These are phyloP conservation scores for Silvanus unidentatus DNA, from an alignment of 2,888 invertebrate species.

Conservation along the genomic window DNA sequence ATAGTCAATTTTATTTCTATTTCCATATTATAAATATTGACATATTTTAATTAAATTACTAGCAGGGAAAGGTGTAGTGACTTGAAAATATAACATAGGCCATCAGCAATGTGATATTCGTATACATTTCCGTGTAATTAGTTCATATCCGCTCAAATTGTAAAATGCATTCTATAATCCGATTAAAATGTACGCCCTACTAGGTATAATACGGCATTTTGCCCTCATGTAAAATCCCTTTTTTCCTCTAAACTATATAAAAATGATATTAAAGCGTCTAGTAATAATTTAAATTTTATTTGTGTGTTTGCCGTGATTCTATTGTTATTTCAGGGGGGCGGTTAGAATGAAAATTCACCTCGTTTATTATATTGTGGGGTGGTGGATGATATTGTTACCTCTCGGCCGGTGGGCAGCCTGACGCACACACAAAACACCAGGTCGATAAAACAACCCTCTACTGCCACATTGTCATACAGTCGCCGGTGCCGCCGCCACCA, in stretches of 20 bases:
- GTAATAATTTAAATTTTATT: constrained; percentile 32
- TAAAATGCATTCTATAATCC: constrained; percentile 5
- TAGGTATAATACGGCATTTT: too few relatives aligned
- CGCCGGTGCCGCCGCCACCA: background rate
- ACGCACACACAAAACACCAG: constrained; percentile 14
- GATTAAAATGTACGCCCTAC: background rate
- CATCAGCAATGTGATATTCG: too few relatives aligned
- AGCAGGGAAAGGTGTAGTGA: too few relatives aligned
- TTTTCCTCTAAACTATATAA: too few relatives aligned
- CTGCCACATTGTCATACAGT: background rate
- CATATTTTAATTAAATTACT: too few relatives aligned
- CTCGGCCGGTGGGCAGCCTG: constrained; percentile 33
- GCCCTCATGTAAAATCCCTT: too few relatives aligned
- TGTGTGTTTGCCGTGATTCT: constrained; percentile 13
- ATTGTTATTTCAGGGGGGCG: background rate
- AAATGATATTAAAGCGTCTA: constrained; percentile 10
- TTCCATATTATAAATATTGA: too few relatives aligned
- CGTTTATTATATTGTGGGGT: constrained; percentile 6
- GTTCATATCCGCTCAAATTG: constrained; percentile 23
- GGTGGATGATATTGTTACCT: constrained; percentile 38
- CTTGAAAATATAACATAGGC: too few relatives aligned
- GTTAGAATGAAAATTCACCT: background rate
- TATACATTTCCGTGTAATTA: too few relatives aligned
- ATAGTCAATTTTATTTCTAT: too few relatives aligned
- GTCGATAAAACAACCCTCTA: constrained; percentile 30